phyloP scores from a whole-genome alignment of 2,888 invertebrate species.

The Dynastes hyllus region DNA sequence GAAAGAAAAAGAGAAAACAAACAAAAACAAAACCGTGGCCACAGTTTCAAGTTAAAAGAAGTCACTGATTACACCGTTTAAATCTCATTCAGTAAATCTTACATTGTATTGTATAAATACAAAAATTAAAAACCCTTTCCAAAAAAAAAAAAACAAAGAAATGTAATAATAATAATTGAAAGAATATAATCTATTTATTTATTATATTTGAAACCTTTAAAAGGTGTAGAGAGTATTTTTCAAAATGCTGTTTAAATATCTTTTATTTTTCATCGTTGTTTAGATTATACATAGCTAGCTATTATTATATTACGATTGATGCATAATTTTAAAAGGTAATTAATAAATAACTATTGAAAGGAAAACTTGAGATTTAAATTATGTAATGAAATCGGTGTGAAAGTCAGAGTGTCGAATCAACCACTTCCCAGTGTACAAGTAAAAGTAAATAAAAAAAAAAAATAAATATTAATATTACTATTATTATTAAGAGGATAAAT shows the following conservation, averaged over 20 bases:
- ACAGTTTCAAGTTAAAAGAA: slow-evolving; percentile 35
- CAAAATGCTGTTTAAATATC: slow-evolving; percentile 43
- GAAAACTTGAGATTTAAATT: slow-evolving; percentile 44
- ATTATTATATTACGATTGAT: slow-evolving; percentile 42
- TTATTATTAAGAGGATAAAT: slow-evolving; percentile 34
- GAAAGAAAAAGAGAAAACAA: slow-evolving; percentile 36
- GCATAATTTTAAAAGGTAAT: slow-evolving; percentile 40
- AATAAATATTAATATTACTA: slow-evolving; percentile 25
- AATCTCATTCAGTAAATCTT: slow-evolving; percentile 41
- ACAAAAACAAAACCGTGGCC: slow-evolving; percentile 35
- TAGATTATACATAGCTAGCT: slow-evolving; percentile 48
- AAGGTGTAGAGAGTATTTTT: slow-evolving; percentile 47
- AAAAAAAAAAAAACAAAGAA: slow-evolving; percentile 27
- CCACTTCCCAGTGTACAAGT: slow-evolving; percentile 44
- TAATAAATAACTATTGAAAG: slow-evolving; percentile 36
- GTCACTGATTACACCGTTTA: slow-evolving; percentile 40
- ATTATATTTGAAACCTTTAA: slow-evolving; percentile 48
- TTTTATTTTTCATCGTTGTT: slow-evolving; percentile 43
- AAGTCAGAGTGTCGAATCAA: slow-evolving; percentile 35
- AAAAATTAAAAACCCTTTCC: slow-evolving; percentile 38
- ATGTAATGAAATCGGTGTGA: slow-evolving; percentile 42
- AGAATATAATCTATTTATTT: slow-evolving; percentile 46
- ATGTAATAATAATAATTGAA: slow-evolving; percentile 47
- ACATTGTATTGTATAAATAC: slow-evolving; percentile 36
- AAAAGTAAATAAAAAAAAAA: slow-evolving; percentile 27